These are phyloP conservation scores for Proisotoma minuta DNA, from an alignment of 2,888 invertebrate genomes.

Conservation along the genomic window DNA sequence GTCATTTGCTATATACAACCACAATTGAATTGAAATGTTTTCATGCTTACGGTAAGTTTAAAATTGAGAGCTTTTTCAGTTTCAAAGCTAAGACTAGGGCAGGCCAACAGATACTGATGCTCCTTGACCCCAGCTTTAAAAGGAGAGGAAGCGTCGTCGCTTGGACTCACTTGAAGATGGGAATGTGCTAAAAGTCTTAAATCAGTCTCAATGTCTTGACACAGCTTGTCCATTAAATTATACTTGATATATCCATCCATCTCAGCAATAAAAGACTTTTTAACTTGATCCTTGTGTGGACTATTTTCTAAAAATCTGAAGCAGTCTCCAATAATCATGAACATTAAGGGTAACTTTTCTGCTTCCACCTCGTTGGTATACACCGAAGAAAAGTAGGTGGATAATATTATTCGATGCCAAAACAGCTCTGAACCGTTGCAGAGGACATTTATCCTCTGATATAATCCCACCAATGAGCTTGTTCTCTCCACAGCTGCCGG, in stretches of 20 bases:
- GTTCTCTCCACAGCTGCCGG: slow-evolving; percentile 62
- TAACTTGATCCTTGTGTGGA: slow-evolving; percentile 26
- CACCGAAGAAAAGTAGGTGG: slow-evolving; percentile 69
- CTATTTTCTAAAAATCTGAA: slow-evolving; percentile 25
- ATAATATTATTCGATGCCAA: slow-evolving; percentile 74
- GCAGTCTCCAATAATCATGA: slow-evolving; percentile 42
- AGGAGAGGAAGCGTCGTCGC: slow-evolving; percentile 57
- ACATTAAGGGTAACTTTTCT: slow-evolving; percentile 32
- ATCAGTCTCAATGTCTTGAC: slow-evolving; percentile 86
- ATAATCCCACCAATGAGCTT: slow-evolving; percentile 61
- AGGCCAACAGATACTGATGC: slow-evolving; percentile 60
- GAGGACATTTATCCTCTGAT: slow-evolving; percentile 57
- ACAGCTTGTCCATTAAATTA: slow-evolving; percentile 61
- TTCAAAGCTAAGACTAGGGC: slow-evolving; percentile 58
- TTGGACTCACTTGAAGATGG: slow-evolving; percentile 64
- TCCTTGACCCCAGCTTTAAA: slow-evolving; percentile 64
- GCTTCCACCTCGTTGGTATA: slow-evolving; percentile 62
- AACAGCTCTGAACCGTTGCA: slow-evolving; percentile 73
- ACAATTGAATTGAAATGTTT: neutral
- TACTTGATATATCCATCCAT: slow-evolving; percentile 35
- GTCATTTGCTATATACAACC: neutral
- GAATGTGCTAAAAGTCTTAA: slow-evolving; percentile 86
- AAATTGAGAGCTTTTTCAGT: slow-evolving; percentile 59
- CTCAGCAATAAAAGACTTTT: slow-evolving; percentile 27
- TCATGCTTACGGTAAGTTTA: slow-evolving; percentile 54